These are phyloP conservation scores for Apodemus speciosus DNA, from an alignment of 2,113 vertebrate genomes.

Conservation along the genomic window DNA sequence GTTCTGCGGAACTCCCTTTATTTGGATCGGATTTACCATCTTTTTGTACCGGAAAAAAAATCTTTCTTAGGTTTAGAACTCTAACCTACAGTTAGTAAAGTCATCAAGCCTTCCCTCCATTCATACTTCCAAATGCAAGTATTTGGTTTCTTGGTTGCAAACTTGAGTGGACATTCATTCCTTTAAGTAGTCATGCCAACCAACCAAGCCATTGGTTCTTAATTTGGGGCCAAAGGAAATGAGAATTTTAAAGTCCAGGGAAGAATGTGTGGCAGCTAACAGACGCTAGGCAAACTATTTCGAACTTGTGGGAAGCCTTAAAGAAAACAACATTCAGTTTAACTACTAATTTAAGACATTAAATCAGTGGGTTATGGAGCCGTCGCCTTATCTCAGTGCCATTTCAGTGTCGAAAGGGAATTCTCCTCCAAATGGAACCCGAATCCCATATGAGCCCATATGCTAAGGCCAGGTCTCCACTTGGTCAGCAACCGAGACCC, in stretches of 20 bases:
- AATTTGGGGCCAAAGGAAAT: neutral
- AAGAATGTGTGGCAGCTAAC: neutral
- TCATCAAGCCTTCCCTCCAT: neutral
- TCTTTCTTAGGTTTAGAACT: constrained; percentile 31
- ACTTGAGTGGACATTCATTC: neutral
- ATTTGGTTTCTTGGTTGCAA: neutral
- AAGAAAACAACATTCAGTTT: constrained; percentile 3
- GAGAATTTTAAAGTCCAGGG: neutral
- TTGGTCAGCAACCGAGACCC: neutral
- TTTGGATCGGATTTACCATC: neutral
- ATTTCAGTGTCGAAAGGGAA: neutral
- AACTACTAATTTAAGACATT: neutral
- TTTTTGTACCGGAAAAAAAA: constrained; percentile 7
- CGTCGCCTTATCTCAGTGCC: neutral
- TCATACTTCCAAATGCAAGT: neutral
- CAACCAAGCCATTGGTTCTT: neutral
- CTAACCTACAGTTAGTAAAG: neutral
- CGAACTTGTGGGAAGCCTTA: neutral
- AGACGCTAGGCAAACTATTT: neutral
- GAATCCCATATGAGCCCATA: neutral
- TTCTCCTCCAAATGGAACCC: neutral
- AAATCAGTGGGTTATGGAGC: neutral
- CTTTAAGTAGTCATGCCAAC: neutral
- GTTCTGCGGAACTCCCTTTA: neutral
- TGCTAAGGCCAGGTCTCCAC: neutral